Percentiles rank a stretch among this genome's conserved stretches.
phyloP scores from a whole-genome alignment of 2,888 invertebrate species.

The Monopis laevigella region DNA sequence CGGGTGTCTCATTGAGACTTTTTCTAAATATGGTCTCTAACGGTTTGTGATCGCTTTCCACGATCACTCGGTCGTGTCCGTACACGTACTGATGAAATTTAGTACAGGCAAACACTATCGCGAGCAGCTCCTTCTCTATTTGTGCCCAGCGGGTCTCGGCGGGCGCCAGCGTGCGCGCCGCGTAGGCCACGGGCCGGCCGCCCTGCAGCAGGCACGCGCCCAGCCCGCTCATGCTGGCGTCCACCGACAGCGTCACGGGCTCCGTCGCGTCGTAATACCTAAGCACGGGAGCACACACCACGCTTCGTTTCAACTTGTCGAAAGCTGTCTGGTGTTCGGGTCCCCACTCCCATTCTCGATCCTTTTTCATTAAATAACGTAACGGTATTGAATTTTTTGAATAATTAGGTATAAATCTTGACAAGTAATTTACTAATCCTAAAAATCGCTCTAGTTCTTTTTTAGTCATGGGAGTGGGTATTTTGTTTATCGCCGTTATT shows the following conservation, averaged over 20 bases:
- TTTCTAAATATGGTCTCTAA: constrained; percentile 26
- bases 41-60: constrained; percentile 29
- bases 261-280: constrained; percentile 13
- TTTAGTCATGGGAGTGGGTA: too few relatives aligned
- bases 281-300: constrained; percentile 13
- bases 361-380: constrained; percentile 13
- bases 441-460: too few relatives aligned
- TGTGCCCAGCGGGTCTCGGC: constrained; percentile 16
- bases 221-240: constrained; percentile 14
- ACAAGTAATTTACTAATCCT: constrained; percentile 14
- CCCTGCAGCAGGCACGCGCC: constrained; percentile 16
- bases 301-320: constrained; percentile 8
- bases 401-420: constrained; percentile 14
- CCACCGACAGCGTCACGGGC: constrained; percentile 16
- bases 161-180: constrained; percentile 17
- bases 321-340: constrained; percentile 9
- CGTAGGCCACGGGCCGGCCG: constrained; percentile 15
- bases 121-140: constrained; percentile 21
- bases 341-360: constrained; percentile 12
- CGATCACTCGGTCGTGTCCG: constrained; percentile 20
- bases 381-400: constrained; percentile 6
- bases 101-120: constrained; percentile 18
- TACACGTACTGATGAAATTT: constrained; percentile 21
- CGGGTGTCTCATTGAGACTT: constrained; percentile 20
- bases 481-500: too few relatives aligned